A percentile compares a stretch with the other conserved stretches of the same genome.
phyloP scores from a whole-genome alignment of 2,113 vertebrate species.

The Psilopsiagon aymara region DNA sequence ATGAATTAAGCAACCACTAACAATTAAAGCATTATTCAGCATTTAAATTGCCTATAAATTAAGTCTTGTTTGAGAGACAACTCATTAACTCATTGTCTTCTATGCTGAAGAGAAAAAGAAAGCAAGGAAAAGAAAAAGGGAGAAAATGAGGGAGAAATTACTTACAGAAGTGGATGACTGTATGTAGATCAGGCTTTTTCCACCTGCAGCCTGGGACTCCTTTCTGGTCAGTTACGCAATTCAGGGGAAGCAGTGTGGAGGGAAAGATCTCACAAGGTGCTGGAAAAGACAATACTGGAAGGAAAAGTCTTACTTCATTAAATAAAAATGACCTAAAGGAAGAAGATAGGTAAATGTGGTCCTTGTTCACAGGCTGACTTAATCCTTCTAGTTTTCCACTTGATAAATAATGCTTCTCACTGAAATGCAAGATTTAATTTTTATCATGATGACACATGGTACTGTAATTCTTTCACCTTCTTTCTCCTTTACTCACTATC shows the following conservation, averaged over 20 bases:
- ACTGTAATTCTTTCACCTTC: neutral
- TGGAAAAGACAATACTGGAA: neutral
- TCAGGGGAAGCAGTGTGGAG: neutral
- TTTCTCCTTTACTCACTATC: neutral
- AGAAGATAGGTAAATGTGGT: neutral
- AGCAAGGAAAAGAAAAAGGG: neutral
- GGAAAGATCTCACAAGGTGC: neutral
- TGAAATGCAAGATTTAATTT: neutral
- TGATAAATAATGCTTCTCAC: neutral
- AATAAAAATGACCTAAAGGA: neutral
- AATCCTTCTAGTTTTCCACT: neutral
- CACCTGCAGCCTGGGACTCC: neutral
- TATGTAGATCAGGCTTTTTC: neutral
- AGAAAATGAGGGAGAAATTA: neutral
- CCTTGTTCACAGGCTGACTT: neutral
- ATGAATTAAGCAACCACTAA: neutral
- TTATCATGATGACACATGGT: neutral
- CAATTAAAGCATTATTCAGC: neutral
- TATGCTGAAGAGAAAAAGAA: neutral
- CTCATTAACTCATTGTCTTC: neutral
- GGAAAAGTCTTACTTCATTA: slow-evolving; percentile 1
- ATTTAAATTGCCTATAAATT: neutral
- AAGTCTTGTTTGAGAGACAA: neutral
- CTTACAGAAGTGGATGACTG: neutral
- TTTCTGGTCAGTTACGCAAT: neutral